Conservation (phyloP, 2,797 vertebrate species). For the Sparus aurata region DNA sequence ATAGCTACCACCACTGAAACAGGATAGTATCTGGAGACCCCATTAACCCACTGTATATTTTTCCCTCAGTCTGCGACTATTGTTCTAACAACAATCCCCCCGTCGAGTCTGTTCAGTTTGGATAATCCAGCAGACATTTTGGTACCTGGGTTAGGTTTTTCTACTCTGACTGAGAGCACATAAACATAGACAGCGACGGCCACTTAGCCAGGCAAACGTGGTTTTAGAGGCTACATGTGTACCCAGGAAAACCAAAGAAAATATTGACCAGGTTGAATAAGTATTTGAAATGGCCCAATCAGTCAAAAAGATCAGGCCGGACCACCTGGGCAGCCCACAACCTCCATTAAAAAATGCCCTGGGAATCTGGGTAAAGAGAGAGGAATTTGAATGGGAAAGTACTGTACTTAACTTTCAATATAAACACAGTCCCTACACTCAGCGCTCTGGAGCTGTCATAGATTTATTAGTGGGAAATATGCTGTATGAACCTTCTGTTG, state of each 20-base stretch:
- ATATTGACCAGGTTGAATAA: conserved; percentile 68
- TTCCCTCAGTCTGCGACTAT: conserved; percentile 41
- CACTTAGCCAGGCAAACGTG: conserved; percentile 29
- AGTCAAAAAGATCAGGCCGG: conserved; percentile 55
- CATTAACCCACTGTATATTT: conserved; percentile 56
- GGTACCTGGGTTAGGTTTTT: conserved; percentile 53
- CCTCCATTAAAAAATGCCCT: conserved; percentile 26
- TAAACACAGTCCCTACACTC: conserved; percentile 38
- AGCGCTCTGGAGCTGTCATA: conserved; percentile 31
- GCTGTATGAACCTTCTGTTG: conserved; percentile 14
- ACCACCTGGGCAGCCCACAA: conserved; percentile 66
- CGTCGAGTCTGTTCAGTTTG: conserved; percentile 34
- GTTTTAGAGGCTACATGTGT: conserved; percentile 40
- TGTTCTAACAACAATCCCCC: conserved; percentile 45
- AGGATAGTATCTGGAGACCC: conserved; percentile 40
- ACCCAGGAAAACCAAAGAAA: conserved; percentile 65
- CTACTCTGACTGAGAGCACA: conserved; percentile 59
- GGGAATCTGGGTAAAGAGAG: conserved; percentile 44
- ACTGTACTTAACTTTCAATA: conserved; percentile 52
- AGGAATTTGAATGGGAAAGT: conserved; percentile 52
- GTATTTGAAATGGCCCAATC: conserved; percentile 61
- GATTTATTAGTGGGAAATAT: conserved; percentile 39
- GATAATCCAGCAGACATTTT: conserved; percentile 57
- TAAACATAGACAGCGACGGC: conserved; percentile 58
- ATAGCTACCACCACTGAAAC: conserved; percentile 41